Conservation (phyloP, 30 jellyfish, hydroid and myxozoan genomes). For the Cassiopea xamachana region DNA sequence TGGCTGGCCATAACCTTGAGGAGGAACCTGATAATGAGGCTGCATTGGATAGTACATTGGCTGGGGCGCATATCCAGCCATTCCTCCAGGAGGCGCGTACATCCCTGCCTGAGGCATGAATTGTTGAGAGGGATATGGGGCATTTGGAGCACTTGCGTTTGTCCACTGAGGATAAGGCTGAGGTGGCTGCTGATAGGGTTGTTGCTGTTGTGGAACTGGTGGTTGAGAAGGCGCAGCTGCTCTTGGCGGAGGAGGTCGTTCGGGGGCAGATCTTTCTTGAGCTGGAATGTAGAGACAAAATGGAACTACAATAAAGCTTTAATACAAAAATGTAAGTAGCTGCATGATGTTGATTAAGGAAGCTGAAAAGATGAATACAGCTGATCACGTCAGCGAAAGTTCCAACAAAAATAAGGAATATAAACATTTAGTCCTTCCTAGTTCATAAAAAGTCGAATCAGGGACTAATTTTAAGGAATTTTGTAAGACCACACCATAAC, state of each 20-base stretch:
- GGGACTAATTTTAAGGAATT: no score
- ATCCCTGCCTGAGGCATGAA: slow-evolving; percentile 96
- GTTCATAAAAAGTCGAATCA: no score
- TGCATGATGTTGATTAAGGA: no score
- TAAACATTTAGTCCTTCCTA: no score
- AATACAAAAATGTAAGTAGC: no score
- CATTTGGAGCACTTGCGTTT: slow-evolving; percentile 66
- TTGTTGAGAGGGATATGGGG: slow-evolving; percentile 90
- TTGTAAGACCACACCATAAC: no score
- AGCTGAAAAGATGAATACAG: no score
- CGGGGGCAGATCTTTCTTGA: slow-evolving; percentile 36
- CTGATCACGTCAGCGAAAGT: no score
- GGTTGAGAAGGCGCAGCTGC: slow-evolving; percentile 53
- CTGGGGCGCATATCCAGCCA: slow-evolving; percentile 74
- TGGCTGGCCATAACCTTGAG: slow-evolving; percentile 74
- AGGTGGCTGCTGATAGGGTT: slow-evolving; percentile 51
- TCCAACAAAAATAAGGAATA: no score
- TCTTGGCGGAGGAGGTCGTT: slow-evolving; percentile 75
- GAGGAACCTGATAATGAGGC: slow-evolving; percentile 55
- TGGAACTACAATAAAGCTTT: neutral
- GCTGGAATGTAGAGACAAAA: slow-evolving; percentile 22
- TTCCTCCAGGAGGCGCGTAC: slow-evolving; percentile 97
- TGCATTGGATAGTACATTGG: slow-evolving; percentile 46
- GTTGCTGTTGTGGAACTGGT: slow-evolving; percentile 70
- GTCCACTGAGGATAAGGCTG: slow-evolving; percentile 65